Conservation (phyloP, 2,797 vertebrate species). For the Zalophus californianus region DNA sequence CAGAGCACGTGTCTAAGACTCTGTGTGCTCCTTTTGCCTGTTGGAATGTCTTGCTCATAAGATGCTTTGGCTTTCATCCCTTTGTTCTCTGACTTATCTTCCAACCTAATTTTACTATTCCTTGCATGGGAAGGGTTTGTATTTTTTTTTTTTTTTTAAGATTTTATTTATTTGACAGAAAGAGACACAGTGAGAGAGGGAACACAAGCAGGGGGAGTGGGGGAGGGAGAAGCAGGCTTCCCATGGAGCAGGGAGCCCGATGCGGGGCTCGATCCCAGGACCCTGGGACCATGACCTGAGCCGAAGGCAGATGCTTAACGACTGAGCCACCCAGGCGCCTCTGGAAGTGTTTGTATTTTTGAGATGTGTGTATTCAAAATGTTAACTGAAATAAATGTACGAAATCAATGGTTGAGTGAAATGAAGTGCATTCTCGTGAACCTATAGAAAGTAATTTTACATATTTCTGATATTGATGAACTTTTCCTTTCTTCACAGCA, state of each 20-base stretch:
- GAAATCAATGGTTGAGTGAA: constrained; percentile 14
- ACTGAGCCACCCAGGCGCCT: too few species aligned
- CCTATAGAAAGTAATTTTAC: constrained; percentile 11
- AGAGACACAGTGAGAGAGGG: too few species aligned
- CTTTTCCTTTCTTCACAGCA: constrained; percentile 6
- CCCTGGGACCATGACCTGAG: too few species aligned
- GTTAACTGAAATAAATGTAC: neutral
- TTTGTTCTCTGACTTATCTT: neutral
- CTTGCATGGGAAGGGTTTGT: neutral
- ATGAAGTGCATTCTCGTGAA: constrained; percentile 5
- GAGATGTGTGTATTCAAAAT: neutral
- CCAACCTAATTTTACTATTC: neutral
- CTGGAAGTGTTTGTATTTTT: neutral
- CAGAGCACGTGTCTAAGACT: neutral
- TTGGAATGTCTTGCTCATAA: neutral
- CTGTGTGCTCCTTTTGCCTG: neutral
- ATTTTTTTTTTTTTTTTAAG: neutral
- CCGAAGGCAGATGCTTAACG: too few species aligned
- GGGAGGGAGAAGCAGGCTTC: too few species aligned
- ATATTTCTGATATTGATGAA: constrained; percentile 56
- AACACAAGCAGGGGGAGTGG: too few species aligned
- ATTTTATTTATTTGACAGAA: too few species aligned
- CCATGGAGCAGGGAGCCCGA: accelerated
- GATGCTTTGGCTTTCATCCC: neutral
- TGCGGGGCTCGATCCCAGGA: too few species aligned